Evolutionary conservation across 2,888 invertebrate genomes (phyloP).

Genomic region (Lycaena phlaeas): DNA sequence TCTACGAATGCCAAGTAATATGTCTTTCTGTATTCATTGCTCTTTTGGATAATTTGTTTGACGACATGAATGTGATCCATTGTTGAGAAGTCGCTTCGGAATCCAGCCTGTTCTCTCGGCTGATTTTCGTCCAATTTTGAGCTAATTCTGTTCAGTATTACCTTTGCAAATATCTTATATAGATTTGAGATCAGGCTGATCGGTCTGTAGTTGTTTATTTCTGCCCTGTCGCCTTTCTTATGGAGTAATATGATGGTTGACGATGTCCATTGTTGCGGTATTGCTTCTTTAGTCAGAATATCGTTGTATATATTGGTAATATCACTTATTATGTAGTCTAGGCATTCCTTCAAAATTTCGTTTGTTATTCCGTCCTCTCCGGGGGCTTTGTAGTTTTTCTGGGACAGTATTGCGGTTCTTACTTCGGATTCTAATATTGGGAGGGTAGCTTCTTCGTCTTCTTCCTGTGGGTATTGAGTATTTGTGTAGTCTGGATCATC

Average conservation of each 20-base stretch:
- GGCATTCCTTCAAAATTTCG: slow-evolving; percentile 5
- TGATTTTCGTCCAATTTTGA: slow-evolving; percentile 13
- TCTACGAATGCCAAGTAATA: slow-evolving; percentile 20
- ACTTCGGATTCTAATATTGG: slow-evolving; percentile 5
- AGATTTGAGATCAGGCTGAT: slow-evolving; percentile 17
- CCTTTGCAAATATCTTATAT: slow-evolving; percentile 16
- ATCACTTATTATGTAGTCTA: neutral
- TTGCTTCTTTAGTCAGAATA: slow-evolving; percentile 9
- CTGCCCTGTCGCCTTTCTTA: slow-evolving; percentile 12
- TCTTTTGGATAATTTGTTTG: slow-evolving; percentile 16
- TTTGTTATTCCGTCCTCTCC: slow-evolving; percentile 6
- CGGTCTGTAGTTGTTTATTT: no score
- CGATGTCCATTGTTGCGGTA: slow-evolving; percentile 10
- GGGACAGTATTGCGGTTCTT: neutral
- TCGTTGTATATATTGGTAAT: slow-evolving; percentile 7
- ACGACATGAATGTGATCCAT: slow-evolving; percentile 10
- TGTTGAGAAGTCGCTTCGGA: slow-evolving; percentile 17
- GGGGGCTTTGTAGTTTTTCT: slow-evolving; percentile 4
- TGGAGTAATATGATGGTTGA: slow-evolving; percentile 13
- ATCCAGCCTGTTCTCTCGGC: slow-evolving; percentile 19
- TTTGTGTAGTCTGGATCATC: slow-evolving; percentile 6
- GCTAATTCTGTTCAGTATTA: slow-evolving; percentile 16
- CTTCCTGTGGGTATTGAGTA: neutral
- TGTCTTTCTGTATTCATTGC: slow-evolving; percentile 17
- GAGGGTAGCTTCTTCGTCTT: slow-evolving; percentile 3